Evolutionary conservation across 1,140 invertebrate genomes (phyloP).

Genomic region (Drosophila arawakana): DNA sequence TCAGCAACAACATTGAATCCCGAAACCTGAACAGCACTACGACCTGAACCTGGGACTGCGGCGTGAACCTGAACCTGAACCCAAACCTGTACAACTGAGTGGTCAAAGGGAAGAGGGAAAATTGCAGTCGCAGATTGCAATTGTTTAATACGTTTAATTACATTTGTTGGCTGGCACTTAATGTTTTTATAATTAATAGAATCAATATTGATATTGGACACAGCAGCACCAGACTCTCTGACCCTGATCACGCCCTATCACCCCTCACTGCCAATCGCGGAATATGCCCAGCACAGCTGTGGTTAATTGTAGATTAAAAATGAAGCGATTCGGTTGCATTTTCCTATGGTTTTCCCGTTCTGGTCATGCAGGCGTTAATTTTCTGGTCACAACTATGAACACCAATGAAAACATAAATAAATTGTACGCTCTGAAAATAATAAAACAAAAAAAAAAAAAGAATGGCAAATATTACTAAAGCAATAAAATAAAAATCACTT

Average conservation of each 20-base stretch:
- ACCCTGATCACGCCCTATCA: not conserved
- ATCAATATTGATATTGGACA: slow-evolving; percentile 80
- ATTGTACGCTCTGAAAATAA: slow-evolving; percentile 15
- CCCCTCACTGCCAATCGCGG: too few species aligned
- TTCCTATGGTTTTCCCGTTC: slow-evolving; percentile 28
- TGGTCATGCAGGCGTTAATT: slow-evolving; percentile 77
- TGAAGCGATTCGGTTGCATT: slow-evolving; percentile 69
- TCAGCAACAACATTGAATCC: slow-evolving; percentile 49
- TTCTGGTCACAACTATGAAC: slow-evolving; percentile 70
- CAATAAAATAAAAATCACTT: slow-evolving; percentile 12
- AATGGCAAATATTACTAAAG: not conserved
- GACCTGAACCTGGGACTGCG: slow-evolving; percentile 7
- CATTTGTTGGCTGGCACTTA: slow-evolving; percentile 81
- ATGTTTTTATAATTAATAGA: slow-evolving; percentile 84
- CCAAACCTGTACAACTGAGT: not conserved
- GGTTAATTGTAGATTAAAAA: slow-evolving; percentile 84
- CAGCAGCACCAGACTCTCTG: not conserved
- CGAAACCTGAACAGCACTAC: slow-evolving; percentile 5
- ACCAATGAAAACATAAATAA: slow-evolving; percentile 35
- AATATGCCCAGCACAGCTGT: slow-evolving; percentile 64
- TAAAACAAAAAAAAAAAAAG: slow-evolving; percentile 17
- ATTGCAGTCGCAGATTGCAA: slow-evolving; percentile 42
- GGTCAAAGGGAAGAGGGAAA: not conserved
- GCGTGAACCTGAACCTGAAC: slow-evolving; percentile 3
- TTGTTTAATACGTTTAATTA: slow-evolving; percentile 83